A percentile compares a stretch with the other conserved stretches of the same genome.
phyloP scores from a whole-genome alignment of 1,140 invertebrate genomes.

The Trichoplusia ni region DNA sequence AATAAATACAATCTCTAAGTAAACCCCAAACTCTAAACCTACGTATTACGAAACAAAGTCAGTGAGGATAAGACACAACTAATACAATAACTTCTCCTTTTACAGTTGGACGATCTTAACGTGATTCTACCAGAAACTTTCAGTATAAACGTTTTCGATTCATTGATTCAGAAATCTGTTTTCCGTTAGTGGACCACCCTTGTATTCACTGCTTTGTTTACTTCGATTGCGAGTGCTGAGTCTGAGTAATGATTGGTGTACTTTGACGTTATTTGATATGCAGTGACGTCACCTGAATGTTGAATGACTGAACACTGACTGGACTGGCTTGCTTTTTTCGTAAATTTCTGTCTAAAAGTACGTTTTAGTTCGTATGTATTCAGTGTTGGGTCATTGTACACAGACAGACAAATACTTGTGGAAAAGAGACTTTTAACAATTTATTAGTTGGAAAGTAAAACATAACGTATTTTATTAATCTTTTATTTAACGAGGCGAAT shows the following conservation, averaged over 20 bases:
- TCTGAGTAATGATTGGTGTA: not conserved
- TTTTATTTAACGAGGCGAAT: no score
- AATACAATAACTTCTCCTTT: conserved; percentile 51
- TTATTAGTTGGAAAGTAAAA: no score
- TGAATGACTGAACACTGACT: no score
- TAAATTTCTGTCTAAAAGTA: no score
- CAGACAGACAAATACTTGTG: no score
- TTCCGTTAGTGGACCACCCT: conserved; percentile 40
- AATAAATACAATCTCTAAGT: conserved; percentile 11
- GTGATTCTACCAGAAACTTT: conserved; percentile 51
- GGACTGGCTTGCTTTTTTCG: no score
- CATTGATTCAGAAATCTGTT: conserved; percentile 63
- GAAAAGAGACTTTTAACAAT: no score
- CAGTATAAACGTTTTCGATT: conserved; percentile 50
- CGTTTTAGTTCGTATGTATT: no score
- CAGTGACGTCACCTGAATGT: conserved; percentile 12
- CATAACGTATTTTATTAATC: no score
- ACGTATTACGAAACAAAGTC: conserved; percentile 32
- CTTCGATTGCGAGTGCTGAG: conserved; percentile 4
- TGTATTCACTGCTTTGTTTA: conserved; percentile 32
- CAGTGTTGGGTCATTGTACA: not conserved
- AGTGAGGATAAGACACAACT: conserved; percentile 42
- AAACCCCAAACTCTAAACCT: not conserved
- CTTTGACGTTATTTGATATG: conserved; percentile 15
- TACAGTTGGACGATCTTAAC: conserved; percentile 48